phyloP scores from a whole-genome alignment of 64 coral and sea anemone species.

The Stichodactyla helianthus region DNA sequence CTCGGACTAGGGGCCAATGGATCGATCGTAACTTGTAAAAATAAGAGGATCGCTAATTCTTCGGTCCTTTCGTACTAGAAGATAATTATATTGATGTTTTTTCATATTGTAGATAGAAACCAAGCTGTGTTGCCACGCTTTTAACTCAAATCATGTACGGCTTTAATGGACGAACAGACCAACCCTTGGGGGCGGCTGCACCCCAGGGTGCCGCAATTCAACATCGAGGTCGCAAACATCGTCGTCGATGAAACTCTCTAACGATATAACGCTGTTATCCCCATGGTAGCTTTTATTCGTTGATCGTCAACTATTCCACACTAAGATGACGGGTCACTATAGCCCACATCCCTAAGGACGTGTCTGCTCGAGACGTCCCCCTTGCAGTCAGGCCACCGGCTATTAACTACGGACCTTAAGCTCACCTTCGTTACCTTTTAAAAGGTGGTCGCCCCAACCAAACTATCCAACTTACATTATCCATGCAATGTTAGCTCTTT shows the following conservation, averaged over 20 bases:
- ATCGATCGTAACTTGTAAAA: conserved; percentile 81
- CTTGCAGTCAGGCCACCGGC: conserved; percentile 67
- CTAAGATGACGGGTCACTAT: conserved; percentile 73
- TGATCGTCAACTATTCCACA: conserved; percentile 66
- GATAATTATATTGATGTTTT: conserved; percentile 66
- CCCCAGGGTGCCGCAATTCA: conserved; percentile 82
- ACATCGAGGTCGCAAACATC: conserved; percentile 95
- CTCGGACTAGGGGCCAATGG: conserved; percentile 41
- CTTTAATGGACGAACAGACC: conserved; percentile 89
- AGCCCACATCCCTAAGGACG: conserved; percentile 37
- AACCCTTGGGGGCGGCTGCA: conserved; percentile 74
- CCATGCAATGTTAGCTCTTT: conserved; percentile 48
- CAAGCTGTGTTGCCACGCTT: conserved; percentile 75
- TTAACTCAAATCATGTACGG: conserved; percentile 93
- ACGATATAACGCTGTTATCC: conserved; percentile 92
- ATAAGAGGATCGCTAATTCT: conserved; percentile 73
- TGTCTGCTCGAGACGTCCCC: conserved; percentile 63
- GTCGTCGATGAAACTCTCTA: conserved; percentile 83
- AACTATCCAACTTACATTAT: conserved; percentile 58
- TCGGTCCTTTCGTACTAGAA: conserved; percentile 91
- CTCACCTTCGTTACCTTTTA: conserved; percentile 68
- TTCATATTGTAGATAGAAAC: conserved; percentile 90
- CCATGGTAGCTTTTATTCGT: conserved; percentile 84
- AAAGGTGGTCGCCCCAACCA: conserved; percentile 76
- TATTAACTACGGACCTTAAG: conserved; percentile 61